These are phyloP conservation scores for Incurvaria masculella DNA, from an alignment of 2,888 invertebrate species.

Conservation along the genomic window DNA sequence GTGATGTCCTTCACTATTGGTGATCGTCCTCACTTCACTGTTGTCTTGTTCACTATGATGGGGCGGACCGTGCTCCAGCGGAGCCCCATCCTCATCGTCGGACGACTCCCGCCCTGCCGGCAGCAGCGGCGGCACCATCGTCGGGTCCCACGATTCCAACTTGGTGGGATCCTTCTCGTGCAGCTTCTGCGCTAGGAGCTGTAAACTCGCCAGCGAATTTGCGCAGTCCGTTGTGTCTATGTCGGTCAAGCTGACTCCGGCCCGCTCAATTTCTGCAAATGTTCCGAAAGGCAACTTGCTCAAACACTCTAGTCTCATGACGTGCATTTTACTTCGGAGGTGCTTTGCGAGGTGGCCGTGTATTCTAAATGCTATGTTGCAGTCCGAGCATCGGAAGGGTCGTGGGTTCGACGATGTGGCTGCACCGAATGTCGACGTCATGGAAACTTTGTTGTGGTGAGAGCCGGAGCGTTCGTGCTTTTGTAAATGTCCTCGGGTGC, in stretches of 20 bases:
- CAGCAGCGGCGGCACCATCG: conserved; percentile 27
- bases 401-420: conserved; percentile 89
- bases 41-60: conserved; percentile 45
- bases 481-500: conserved; percentile 86
- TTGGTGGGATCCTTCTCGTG: conserved; percentile 80
- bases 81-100: conserved; percentile 49
- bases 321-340: conserved; percentile 93
- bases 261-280: conserved; percentile 90
- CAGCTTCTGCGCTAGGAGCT: conserved; percentile 75
- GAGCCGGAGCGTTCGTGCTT: conserved; percentile 91
- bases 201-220: conserved; percentile 85
- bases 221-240: conserved; percentile 97
- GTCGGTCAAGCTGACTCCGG: conserved; percentile 85
- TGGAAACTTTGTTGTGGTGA: conserved; percentile 89
- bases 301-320: conserved; percentile 88
- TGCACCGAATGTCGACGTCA: conserved; percentile 82
- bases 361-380: conserved; percentile 93
- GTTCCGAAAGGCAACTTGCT: conserved; percentile 93
- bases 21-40: conserved; percentile 43
- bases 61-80: conserved; percentile 26
- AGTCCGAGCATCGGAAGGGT: conserved; percentile 94
- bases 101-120: conserved; percentile 48
- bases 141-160: conserved; percentile 62
- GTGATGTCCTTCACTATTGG: conserved; percentile 35
- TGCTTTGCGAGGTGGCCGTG: conserved; percentile 98